Conservation (phyloP, 2,797 vertebrate species). For the Enteromius afrohamiltoni region DNA sequence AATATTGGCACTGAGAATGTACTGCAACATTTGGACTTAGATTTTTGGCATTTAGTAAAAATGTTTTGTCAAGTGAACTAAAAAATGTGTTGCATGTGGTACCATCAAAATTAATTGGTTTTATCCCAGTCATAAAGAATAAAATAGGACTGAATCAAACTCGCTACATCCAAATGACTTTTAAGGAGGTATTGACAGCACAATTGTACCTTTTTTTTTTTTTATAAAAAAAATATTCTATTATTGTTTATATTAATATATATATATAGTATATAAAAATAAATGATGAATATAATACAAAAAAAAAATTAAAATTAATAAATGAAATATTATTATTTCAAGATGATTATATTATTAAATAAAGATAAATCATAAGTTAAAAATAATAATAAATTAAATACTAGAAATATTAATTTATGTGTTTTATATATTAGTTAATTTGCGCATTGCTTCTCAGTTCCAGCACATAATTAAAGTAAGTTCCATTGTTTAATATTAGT, state of each 20-base stretch:
- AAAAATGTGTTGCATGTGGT: background rate
- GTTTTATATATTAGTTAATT: background rate
- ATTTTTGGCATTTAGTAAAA: constrained; percentile 11
- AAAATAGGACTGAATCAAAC: background rate
- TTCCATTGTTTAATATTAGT: constrained; percentile 14
- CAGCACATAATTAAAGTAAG: background rate
- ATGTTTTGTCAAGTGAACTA: background rate
- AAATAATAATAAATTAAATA: background rate
- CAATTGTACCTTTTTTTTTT: background rate
- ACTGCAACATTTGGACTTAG: background rate
- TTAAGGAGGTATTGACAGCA: background rate
- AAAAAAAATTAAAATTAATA: background rate
- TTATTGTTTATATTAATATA: background rate
- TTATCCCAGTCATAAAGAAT: background rate
- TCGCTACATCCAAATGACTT: background rate
- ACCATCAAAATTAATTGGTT: background rate
- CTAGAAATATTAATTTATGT: background rate
- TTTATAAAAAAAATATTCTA: background rate
- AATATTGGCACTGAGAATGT: constrained; percentile 1
- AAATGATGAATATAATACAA: background rate
- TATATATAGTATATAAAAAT: background rate
- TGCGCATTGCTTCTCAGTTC: background rate
- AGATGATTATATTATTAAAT: background rate
- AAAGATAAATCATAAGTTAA: background rate
- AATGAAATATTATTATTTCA: background rate